Base-by-base conservation (phyloP, 2,113 vertebrate species). In the Rostratula benghalensis region DNA sequence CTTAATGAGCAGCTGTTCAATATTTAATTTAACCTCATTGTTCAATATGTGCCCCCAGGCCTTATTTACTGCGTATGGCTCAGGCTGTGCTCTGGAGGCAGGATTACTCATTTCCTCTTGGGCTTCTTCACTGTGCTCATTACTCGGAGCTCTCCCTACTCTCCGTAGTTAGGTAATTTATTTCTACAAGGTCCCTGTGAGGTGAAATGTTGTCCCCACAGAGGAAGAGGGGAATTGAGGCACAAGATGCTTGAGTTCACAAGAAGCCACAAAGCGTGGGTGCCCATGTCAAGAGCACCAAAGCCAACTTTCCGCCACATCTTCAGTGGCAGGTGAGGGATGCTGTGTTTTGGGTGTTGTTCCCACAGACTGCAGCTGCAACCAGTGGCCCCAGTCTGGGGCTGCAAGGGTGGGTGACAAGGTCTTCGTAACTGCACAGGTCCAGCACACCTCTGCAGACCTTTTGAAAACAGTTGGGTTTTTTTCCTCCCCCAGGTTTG, bases 21-120 rank as follows among this genome's bases (percentile, higher is more conserved):
- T 96, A 92, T 96, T 96, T 93, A 73, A 70, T 93, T 92, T 92
- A 89, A 70, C 86, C 39, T 92, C 46, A 6, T 57, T 94, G 91
- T 88, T 95, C 85, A 68, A 4, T 73, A 13, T 63, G 79, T 86
- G 82, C 43, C 85, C 79, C 35, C 12, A 90, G 85, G 79, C 35
- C 59, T 94, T 91, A 77, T 86, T 96, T 88, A 91, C 56, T 93
- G 90, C 12, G 7, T 64, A 2, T 35, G 51, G 82, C 71, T 56
- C 64, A 60, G 85, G 35, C 68, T 90, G 63, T 1, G 5, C 64
- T 94, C 68, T 83, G 88, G 60, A 87, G 76, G 76, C 56, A 87
- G 68, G 60, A 89, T 94, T 93, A 93, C 79, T 96, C 85, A 89
- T 81, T 95, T 95, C 85, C 79, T 93, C 79, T 45, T 6, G 12